A percentile compares a stretch with the other conserved stretches of the same genome.
These are phyloP conservation scores for Vimba vimba DNA, from an alignment of 2,113 vertebrate species.

Conservation along the genomic window DNA sequence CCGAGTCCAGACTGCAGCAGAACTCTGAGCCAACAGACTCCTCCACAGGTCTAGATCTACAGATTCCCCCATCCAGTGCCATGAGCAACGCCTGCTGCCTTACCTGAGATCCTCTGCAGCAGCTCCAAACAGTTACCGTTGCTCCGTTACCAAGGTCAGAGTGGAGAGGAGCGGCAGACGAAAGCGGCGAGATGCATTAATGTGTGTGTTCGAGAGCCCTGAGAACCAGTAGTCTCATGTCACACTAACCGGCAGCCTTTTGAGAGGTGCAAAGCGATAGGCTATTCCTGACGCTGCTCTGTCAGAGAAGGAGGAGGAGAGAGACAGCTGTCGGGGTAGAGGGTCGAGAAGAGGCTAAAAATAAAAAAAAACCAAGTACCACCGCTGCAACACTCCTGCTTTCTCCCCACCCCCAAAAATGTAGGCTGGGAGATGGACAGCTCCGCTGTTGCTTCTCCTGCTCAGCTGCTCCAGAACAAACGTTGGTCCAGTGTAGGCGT, in stretches of 20 bases:
- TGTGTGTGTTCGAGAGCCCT: constrained; percentile 10
- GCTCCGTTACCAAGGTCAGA: constrained; percentile 26
- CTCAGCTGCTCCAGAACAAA: constrained; percentile 60
- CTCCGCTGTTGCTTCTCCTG: constrained; percentile 60
- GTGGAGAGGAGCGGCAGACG: background rate
- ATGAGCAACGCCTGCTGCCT: background rate
- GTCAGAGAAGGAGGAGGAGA: constrained; percentile 57
- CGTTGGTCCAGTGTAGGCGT: constrained; percentile 5
- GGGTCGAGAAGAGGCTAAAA: constrained; percentile 74
- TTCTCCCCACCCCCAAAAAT: constrained; percentile 57
- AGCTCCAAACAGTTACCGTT: constrained; percentile 4
- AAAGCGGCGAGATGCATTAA: background rate
- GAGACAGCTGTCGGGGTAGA: constrained; percentile 86
- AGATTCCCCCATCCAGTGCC: background rate
- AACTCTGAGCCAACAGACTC: constrained; percentile 39
- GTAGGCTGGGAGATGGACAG: constrained; percentile 54
- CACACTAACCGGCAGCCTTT: constrained; percentile 43
- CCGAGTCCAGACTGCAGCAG: constrained; percentile 41
- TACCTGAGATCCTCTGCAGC: constrained; percentile 61
- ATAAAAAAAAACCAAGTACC: constrained; percentile 68
- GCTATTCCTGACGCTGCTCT: constrained; percentile 71
- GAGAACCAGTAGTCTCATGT: constrained; percentile 41
- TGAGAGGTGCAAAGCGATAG: constrained; percentile 37
- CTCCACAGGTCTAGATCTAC: background rate
- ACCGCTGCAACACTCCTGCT: constrained; percentile 43